These are phyloP conservation scores for Anser brachyrhynchus DNA, from an alignment of 2,113 vertebrate species.

Conservation along the genomic window DNA sequence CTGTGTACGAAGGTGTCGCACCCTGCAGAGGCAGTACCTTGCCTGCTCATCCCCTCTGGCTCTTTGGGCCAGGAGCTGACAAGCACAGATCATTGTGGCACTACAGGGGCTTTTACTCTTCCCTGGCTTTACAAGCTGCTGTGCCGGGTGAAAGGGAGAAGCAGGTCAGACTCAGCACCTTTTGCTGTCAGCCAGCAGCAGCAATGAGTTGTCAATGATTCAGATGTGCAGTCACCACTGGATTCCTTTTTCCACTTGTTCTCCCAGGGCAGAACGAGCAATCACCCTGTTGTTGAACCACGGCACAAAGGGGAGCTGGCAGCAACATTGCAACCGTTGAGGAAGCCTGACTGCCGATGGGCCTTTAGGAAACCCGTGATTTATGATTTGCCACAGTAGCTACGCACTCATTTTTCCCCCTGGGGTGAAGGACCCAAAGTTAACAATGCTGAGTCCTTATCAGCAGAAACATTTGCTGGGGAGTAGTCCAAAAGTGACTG, in stretches of 20 bases:
- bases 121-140: not conserved
- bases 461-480: not conserved
- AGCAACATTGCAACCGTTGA: not conserved
- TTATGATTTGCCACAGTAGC: not conserved
- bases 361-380: not conserved
- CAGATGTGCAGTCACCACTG: not conserved
- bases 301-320: not conserved
- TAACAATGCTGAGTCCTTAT: not conserved
- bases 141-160: not conserved
- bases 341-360: not conserved
- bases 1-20: not conserved
- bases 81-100: not conserved
- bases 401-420: not conserved
- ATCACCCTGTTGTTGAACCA: not conserved
- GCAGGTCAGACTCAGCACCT: not conserved
- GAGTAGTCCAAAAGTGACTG: not conserved
- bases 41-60: not conserved
- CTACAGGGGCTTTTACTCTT: not conserved
- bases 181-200: not conserved
- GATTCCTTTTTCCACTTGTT: not conserved
- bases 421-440: not conserved
- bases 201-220: not conserved
- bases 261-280: not conserved
- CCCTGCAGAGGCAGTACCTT: not conserved
- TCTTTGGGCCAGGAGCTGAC: not conserved